Conservation (phyloP, 2,113 vertebrate genomes). For the Neoarius graeffei region DNA sequence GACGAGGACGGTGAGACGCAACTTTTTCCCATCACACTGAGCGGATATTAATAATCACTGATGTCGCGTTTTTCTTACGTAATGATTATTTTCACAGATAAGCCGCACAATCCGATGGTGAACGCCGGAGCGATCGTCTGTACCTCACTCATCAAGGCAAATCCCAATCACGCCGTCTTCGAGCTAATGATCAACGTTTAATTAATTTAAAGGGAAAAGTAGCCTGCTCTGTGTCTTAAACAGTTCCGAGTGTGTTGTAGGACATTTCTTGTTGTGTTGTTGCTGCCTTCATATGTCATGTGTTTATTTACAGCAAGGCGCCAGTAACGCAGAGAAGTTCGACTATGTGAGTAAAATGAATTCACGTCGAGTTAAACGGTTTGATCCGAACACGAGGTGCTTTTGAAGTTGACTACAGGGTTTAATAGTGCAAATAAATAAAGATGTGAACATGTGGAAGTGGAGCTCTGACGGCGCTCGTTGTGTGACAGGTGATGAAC, state of each 20-base stretch:
- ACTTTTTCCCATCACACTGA: no score
- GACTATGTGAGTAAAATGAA: constrained; percentile 88
- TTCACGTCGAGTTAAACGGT: no score
- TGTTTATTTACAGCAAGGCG: constrained; percentile 89
- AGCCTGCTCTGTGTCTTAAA: neutral
- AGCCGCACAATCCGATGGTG: constrained; percentile 75
- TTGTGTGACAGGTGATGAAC: constrained; percentile 86
- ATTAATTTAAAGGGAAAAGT: neutral
- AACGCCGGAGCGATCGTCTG: constrained; percentile 97
- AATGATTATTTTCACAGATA: constrained; percentile 75
- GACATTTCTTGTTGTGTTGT: neutral
- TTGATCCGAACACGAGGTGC: neutral
- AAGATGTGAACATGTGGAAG: neutral
- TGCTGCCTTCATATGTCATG: constrained; percentile 42
- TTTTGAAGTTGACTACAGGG: neutral
- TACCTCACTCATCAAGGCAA: constrained; percentile 98
- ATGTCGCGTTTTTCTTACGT: no score
- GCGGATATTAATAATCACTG: neutral
- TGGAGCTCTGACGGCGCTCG: neutral
- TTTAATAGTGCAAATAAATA: neutral
- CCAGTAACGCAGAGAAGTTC: constrained; percentile 96
- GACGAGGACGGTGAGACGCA: constrained; percentile 88
- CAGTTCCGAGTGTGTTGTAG: neutral
- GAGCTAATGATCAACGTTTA: neutral
- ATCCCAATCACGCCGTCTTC: neutral